Evolutionary conservation across 1,140 invertebrate genomes (phyloP).

Genomic region (Paralvinella palmiformis): DNA sequence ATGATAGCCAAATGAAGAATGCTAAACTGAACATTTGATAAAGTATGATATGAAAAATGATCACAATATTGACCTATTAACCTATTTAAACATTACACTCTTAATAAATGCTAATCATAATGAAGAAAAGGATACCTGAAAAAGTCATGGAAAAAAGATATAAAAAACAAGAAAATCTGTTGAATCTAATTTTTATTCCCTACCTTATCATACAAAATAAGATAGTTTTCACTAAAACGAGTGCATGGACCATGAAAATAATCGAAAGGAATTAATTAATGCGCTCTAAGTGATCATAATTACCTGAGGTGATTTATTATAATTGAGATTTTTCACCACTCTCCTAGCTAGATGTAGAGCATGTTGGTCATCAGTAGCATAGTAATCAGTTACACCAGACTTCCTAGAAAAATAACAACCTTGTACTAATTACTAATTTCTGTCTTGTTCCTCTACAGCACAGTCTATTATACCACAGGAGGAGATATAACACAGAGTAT

Average conservation of each 20-base stretch:
- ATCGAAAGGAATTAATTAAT: no score
- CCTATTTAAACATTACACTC: no score
- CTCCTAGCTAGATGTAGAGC: constrained; percentile 79
- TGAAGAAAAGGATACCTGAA: neutral
- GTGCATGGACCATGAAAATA: no score
- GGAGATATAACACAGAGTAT: neutral
- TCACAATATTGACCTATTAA: no score
- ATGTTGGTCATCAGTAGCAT: constrained; percentile 88
- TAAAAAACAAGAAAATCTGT: neutral
- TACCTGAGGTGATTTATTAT: constrained; percentile 40
- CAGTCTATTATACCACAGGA: neutral
- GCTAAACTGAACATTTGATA: no score
- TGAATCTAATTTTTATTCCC: neutral
- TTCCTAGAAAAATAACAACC: constrained; percentile 30
- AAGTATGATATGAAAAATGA: no score
- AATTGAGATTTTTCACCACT: constrained; percentile 66
- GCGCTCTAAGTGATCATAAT: no score
- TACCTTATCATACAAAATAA: neutral
- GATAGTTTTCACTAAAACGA: neutral
- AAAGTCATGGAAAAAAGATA: neutral
- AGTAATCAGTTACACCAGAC: constrained; percentile 92
- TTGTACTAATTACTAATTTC: no score
- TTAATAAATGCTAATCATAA: neutral
- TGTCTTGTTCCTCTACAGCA: neutral
- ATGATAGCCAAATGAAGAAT: no score